Evolutionary conservation across 2,888 invertebrate species (phyloP), one percentile per base, ranked within the genome.

Genomic region (Conus canariensis): DNA sequence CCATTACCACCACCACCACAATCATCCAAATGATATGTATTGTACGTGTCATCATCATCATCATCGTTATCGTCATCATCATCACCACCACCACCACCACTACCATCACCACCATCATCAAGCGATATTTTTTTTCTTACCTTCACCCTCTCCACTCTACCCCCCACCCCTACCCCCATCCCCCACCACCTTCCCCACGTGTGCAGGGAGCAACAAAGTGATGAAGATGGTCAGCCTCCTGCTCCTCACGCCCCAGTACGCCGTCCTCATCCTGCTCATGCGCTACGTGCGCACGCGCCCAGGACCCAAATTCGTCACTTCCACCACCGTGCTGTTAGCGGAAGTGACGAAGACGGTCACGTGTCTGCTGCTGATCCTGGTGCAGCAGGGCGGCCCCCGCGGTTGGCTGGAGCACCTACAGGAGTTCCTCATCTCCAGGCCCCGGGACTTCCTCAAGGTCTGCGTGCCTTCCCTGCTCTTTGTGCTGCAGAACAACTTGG

Each of bases 401-500:
- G 88, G 59, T n/a, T 80, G 59, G 22, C 16, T 19, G 19, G 12
- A 19, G 6, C 80, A 88, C 56, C 12, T 88, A 60, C 58, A 88
- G 64, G 88, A 88, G 30, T 45, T 58, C 58, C 30, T 88, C 9
- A 16, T 88, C 19, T 77, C 80, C 77, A n/a, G 88, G 9, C 88
- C 88, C 0, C 10, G 88, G 30, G 88, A 88, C 64, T 88, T 80
- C 80, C 16, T 59, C 64, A 59, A 82, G 30, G 80, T 80, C 3
- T 88, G 88, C 25, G 91, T 94, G 45, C 94, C 94, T 8, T 90
- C 93, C 85, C 93, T 95, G n/a, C 93, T 96, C 64, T 97, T 97
- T 93, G 96, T 96, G n/a, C 92, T 97, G 8, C 97, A 97, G 93
- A 97, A 97, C 94, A 97, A 97, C 94, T 93, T 97, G 67, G 94